Evolutionary conservation across 1,140 invertebrate species (phyloP), one percentile per base, ranked within the genome.

Genomic region (Coelopa frigida): DNA sequence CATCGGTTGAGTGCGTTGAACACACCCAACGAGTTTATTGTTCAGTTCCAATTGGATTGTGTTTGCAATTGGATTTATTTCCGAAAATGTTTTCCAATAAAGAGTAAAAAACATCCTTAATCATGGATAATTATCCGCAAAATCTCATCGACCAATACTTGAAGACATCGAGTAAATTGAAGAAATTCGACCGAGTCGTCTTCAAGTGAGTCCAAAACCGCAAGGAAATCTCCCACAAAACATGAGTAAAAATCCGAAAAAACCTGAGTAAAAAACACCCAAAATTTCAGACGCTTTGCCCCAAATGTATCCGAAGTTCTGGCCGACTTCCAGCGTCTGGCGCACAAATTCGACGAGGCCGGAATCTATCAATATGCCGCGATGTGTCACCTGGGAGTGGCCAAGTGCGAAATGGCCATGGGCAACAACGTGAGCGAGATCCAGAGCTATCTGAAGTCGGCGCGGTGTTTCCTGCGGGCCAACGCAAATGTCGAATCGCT

Each of bases 331-430:
- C 49, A 61, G 26, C 52, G 59, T 3, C 46, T 70, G 26, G 63
- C 66, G 6, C 52, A 57, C 31, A 57, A 50, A 22, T 70, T 70
- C 21, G 61, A 66, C 38, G 59, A 70, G 37, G 55, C 55, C 24
- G 53, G 56, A n/a, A 59, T 70, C 12, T 54, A 46, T 31, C 58
- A 69, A 44, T 70, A 70, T 37, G 66, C 66, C 17, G 67, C 54
- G 3, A 61, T 70, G 58, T 69, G 67, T 15, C 62, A 62, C 36
- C 53, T 67, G 12, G 66, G 66, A 15, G 64, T 49, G 24, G 59
- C 63, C 31, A 69, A 70, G 35, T 68, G 66, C 40, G 56, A 68
- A 27, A 57, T 58, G 7, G 57, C 39, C 39, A 53, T 54, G 4
- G 65, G 56, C 1, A 49, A 60, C 2, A 20, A 48, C 0, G 52